Base-by-base conservation (phyloP, 2,888 invertebrate genomes). In the Hyposoter didymator region DNA sequence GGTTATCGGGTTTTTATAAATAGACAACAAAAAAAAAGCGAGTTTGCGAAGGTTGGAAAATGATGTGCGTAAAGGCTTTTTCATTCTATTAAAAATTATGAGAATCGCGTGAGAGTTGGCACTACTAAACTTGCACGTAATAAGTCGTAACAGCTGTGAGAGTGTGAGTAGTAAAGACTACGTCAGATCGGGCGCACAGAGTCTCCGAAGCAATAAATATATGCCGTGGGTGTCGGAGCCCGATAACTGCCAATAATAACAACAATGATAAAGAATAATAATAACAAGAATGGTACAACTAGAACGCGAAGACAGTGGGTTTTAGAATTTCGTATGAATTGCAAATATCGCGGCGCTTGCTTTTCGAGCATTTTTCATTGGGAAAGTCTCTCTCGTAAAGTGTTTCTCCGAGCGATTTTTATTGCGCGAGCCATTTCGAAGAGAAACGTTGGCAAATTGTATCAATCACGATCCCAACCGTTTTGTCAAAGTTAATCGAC, bases 221-320 rank as follows among this genome's bases (percentile, higher is more conserved):
- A 70, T 66, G 17, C 49, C 22, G 82, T 74, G 78, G 78, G 74
- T 55, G 70, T 70, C 75, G 70, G 49, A 75, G 67, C 73, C 10
- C 66, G 64, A 17, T 66, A 39, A 82, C 70, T 74, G 64, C 66
- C 75, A 75, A 79, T 82, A 83, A 82, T 78, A 78, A 78, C 78
- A 85, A 84, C 55, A 62, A 70, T 17, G 35, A 28, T 4, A 67
- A 76, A 19, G 49, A 52, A 72, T 79, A 49, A 70, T 62, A 79
- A 72, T 64, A 64, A n/a, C n/a, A n/a, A 72, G 14, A 22, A 64
- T 28, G 7, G 12, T 32, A 10, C 5, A 49, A 73, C 4, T 28
- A 28, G 28, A 59, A 59, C 28, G 1, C 12, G 14, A 59, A 10
- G 0, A 7, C 19, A 14, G 39, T 39, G 39, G 45, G 28, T n/a